These are phyloP conservation scores for Melinaea marsaeus DNA, from an alignment of 2,888 invertebrate genomes.

Conservation along the genomic window DNA sequence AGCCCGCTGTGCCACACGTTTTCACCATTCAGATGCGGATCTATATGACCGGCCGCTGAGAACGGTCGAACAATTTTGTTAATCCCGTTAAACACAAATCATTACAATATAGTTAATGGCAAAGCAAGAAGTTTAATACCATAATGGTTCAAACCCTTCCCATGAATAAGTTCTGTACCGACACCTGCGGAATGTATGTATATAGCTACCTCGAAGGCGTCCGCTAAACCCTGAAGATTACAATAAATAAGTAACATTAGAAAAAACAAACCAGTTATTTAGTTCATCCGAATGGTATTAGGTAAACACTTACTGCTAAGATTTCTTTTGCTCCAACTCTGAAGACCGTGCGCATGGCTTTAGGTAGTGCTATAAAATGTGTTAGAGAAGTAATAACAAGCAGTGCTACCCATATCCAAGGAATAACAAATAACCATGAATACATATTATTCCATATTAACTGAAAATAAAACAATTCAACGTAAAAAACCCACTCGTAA, in stretches of 20 bases:
- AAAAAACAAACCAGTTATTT: neutral
- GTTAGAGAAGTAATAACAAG: conserved; percentile 40
- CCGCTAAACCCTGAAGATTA: conserved; percentile 46
- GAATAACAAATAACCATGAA: conserved; percentile 51
- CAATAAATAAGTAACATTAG: neutral
- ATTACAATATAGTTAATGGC: neutral
- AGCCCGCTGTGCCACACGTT: conserved; percentile 62
- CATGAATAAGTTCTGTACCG: conserved; percentile 64
- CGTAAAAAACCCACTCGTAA: neutral
- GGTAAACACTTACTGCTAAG: conserved; percentile 44
- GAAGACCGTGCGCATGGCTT: conserved; percentile 44
- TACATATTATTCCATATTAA: conserved; percentile 61
- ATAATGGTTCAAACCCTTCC: conserved; percentile 66
- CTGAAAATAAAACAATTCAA: neutral
- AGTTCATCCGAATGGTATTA: neutral
- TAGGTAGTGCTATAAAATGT: conserved; percentile 37
- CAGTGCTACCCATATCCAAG: conserved; percentile 52
- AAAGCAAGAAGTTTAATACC: conserved; percentile 40
- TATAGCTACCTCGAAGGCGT: conserved; percentile 58
- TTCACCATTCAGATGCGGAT: conserved; percentile 54
- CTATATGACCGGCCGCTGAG: conserved; percentile 65
- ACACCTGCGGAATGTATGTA: conserved; percentile 63
- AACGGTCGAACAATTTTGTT: conserved; percentile 11
- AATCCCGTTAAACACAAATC: neutral
- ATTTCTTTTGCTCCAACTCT: conserved; percentile 50